Evolutionary conservation across 2,113 vertebrate species (phyloP).

Genomic region (Nannobrachium achirus): DNA sequence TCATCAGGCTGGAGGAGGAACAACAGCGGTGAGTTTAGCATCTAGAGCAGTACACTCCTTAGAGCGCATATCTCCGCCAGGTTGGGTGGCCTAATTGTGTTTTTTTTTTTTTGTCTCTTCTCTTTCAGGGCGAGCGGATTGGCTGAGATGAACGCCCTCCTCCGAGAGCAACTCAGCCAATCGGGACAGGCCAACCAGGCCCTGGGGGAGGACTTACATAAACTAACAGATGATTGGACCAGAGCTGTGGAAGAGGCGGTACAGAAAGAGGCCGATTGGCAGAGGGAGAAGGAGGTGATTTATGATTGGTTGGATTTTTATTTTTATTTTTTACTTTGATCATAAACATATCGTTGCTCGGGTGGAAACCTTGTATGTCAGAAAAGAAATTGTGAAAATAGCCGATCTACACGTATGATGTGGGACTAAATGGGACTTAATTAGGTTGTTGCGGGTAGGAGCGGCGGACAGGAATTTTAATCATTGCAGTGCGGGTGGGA

Average conservation of each 20-base stretch:
- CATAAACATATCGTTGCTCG: too few species aligned
- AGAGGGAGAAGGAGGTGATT: slow-evolving; percentile 82
- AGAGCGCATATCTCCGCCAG: too few species aligned
- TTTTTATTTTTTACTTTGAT: too few species aligned
- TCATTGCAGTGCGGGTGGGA: too few species aligned
- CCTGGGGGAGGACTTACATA: slow-evolving; percentile 84
- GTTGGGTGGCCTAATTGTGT: neutral
- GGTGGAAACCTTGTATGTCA: too few species aligned
- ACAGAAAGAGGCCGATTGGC: slow-evolving; percentile 82
- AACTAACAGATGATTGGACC: slow-evolving; percentile 87
- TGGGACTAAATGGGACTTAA: too few species aligned
- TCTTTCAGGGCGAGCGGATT: slow-evolving; percentile 80
- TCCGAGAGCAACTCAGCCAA: slow-evolving; percentile 82
- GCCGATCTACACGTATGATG: too few species aligned
- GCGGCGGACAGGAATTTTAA: too few species aligned
- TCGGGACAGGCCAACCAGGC: slow-evolving; percentile 80
- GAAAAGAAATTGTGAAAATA: too few species aligned
- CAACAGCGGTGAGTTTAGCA: slow-evolving; percentile 87
- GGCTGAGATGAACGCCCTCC: slow-evolving; percentile 81
- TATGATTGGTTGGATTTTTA: too few species aligned
- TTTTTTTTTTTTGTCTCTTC: neutral
- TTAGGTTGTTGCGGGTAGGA: too few species aligned
- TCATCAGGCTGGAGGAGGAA: slow-evolving; percentile 88
- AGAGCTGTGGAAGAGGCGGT: slow-evolving; percentile 82
- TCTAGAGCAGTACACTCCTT: too few species aligned